Evolutionary conservation across 1,140 invertebrate genomes (phyloP), one percentile per base, ranked within the genome.

Genomic region (Lepidurus couesii): DNA sequence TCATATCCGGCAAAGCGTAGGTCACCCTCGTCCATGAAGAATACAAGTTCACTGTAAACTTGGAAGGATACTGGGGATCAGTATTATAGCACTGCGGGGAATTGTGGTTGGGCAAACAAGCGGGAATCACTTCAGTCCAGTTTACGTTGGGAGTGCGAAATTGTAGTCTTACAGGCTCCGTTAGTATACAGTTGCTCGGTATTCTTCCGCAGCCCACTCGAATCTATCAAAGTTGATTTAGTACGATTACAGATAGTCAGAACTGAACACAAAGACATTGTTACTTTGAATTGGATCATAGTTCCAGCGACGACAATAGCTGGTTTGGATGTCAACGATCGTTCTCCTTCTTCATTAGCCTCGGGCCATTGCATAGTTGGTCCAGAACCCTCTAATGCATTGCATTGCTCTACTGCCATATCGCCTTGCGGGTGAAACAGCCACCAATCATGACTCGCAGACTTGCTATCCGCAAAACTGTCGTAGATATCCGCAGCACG

Each of bases 11-110:
- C 7, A 87, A 80, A 7, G 82, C 81, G 11, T 87, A 82, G 24
- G 83, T 86, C 11, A 87, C 82, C 73, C 85, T 81, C 4, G 83
- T 85, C 86, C 86, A 87, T 7, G 80, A 81, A 1, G 82, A 82
- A 77, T 84, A 81, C 1, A 81, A 81, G 34, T 85, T 83, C 13
- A 84, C 79, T 8, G 81, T 82, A 81, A 84, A 87, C 7, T 83
- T 75, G 75, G 84, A 85, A 45, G 85, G 83, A 16, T 79, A 75
- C 76, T 87, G 84, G 78, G 85, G 86, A 42, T 82, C 82, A 76
- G 85, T 83, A 10, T 86, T 85, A 9, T 82, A 82, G 81, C 86
- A 87, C 75, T 85, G 83, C 11, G 82, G 81, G 79, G 82, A 80
- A 75, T 80, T 81, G 42, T 80, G 79, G 16, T 79, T 80, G 21